Percentiles rank a stretch among this genome's conserved stretches.
These are phyloP conservation scores for Lindbergichthys nudifrons DNA, from an alignment of 2,797 vertebrate genomes.

Conservation along the genomic window DNA sequence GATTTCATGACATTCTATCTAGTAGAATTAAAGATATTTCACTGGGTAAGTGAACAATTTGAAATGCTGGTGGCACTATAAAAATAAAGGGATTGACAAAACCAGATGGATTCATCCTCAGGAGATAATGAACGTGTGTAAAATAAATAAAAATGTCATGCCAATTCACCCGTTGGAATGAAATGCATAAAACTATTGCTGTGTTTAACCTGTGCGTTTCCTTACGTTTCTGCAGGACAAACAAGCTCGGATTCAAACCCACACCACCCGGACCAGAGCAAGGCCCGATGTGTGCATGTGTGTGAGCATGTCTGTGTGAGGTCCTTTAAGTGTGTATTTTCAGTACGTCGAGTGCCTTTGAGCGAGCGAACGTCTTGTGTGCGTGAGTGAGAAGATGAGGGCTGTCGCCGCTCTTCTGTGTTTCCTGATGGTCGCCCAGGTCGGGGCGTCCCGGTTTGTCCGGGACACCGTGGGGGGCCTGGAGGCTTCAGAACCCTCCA, in stretches of 20 bases:
- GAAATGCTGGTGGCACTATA: no score
- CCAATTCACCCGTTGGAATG: no score
- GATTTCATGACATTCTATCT: no score
- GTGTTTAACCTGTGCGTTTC: not conserved
- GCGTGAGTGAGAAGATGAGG: constrained; percentile 71
- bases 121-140: not conserved
- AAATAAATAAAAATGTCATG: not conserved
- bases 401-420: constrained; percentile 62
- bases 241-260: constrained; percentile 1
- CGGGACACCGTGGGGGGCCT: constrained; percentile 64
- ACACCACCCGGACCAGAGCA: not conserved
- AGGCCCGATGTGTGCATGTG: constrained; percentile 14
- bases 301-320: constrained; percentile 23
- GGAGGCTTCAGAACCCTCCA: constrained; percentile 36
- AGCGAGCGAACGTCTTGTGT: not conserved
- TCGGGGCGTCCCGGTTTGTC: constrained; percentile 62
- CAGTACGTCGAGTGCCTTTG: not conserved
- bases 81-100: no score
- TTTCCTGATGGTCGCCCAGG: constrained; percentile 62
- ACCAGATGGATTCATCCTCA: no score
- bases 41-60: no score
- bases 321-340: not conserved
- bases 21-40: no score
- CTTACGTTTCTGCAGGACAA: constrained; percentile 54
- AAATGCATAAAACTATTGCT: not conserved